phyloP scores from a whole-genome alignment of 2,113 vertebrate genomes.

The Antennarius striatus region DNA sequence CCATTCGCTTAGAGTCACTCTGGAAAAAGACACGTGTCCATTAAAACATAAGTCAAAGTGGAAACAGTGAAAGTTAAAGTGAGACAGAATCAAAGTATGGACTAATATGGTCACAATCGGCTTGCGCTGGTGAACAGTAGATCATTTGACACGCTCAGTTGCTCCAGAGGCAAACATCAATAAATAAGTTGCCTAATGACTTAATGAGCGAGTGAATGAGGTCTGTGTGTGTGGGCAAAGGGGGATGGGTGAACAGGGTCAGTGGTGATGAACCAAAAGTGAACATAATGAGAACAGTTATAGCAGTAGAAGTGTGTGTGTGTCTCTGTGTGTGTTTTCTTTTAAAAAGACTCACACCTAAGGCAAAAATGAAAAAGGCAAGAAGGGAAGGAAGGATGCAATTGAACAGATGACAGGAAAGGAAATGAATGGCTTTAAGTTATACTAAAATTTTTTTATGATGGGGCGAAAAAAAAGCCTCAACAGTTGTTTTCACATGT shows the following conservation, averaged over 20 bases:
- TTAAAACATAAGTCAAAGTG: not conserved
- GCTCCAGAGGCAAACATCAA: constrained; percentile 65
- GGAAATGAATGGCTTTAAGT: too few relatives aligned
- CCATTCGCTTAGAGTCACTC: not conserved
- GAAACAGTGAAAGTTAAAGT: constrained; percentile 2
- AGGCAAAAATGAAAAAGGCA: not conserved
- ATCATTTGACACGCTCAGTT: constrained; percentile 42
- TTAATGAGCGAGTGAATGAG: constrained; percentile 72
- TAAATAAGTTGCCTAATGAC: constrained; percentile 74
- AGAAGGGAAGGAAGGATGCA: not conserved
- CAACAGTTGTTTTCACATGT: not conserved
- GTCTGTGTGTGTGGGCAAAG: constrained; percentile 46
- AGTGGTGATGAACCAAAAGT: constrained; percentile 17
- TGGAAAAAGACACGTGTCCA: not conserved
- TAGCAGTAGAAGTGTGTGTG: too few relatives aligned
- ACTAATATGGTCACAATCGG: constrained; percentile 60
- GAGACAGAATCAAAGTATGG: constrained; percentile 20
- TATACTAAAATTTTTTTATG: too few relatives aligned
- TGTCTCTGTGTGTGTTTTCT: too few relatives aligned
- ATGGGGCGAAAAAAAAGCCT: not conserved
- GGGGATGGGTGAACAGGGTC: constrained; percentile 25
- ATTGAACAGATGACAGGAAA: not conserved
- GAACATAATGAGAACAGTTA: too few relatives aligned
- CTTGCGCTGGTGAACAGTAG: constrained; percentile 19
- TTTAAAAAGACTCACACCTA: constrained; percentile 6